phyloP scores from a whole-genome alignment of 2,113 vertebrate genomes.

The Poicephalus meyeri region DNA sequence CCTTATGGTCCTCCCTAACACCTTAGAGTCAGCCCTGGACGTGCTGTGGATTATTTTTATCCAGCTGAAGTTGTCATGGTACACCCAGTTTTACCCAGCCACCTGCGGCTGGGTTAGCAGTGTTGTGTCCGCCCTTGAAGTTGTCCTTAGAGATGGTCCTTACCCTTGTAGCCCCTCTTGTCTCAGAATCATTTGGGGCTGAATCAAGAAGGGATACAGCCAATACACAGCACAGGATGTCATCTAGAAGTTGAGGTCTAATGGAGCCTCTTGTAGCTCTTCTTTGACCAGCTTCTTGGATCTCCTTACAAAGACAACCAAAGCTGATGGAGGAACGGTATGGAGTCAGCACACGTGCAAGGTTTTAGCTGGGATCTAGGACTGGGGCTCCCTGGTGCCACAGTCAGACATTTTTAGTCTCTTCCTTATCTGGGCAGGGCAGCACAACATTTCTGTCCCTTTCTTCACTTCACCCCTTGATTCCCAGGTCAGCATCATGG shows the following conservation, averaged over 20 bases:
- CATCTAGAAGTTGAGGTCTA: background rate
- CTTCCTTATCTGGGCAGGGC: background rate
- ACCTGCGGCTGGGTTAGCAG: background rate
- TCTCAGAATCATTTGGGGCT: background rate
- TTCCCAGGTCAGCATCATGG: background rate
- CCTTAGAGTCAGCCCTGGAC: slow-evolving; percentile 1
- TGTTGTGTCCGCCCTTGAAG: background rate
- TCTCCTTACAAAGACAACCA: background rate
- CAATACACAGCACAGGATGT: background rate
- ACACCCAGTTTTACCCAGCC: background rate
- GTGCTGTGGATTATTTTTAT: background rate
- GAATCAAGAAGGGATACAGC: background rate
- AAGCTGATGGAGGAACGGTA: background rate
- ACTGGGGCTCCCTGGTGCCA: background rate
- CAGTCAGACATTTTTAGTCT: background rate
- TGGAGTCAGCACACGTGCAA: rapidly evolving
- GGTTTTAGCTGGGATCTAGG: background rate
- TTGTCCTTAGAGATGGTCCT: background rate
- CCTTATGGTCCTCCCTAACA: background rate
- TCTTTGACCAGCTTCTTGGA: background rate
- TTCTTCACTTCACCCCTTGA: background rate
- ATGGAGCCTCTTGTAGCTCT: background rate
- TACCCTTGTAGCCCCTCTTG: background rate
- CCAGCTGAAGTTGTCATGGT: background rate
- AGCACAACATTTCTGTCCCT: background rate